Evolutionary conservation across 2,888 invertebrate genomes (phyloP), one percentile per base, ranked within the genome.

Genomic region (Acrobasis repandana): DNA sequence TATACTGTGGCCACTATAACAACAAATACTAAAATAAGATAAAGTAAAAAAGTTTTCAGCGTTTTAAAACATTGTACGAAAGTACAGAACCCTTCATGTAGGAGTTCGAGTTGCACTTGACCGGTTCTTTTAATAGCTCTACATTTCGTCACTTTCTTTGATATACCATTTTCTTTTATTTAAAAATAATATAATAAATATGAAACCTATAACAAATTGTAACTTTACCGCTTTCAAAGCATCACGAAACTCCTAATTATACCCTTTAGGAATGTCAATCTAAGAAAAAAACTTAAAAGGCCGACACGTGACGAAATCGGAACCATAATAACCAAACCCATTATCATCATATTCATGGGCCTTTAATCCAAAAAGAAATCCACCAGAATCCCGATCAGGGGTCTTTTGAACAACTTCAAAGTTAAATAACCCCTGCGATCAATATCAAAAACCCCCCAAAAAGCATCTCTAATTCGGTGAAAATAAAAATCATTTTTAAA

Each of bases 291-390:
- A 75, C 76, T 79, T 79, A 76, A 78, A 85, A 82, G 70, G 72
- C 75, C 75, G 76, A 76, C 82, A 80, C 82, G 86, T 81, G 84
- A 82, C 84, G 77, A 80, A 85, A 85, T 85, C 82, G 76, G 76
- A 71, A 70, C 69, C 67, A 76, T 81, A 86, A 86, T 83, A 82
- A 79, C 82, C 80, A 82, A 75, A 80, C 79, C 81, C 85, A 90
- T 90, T 91, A 90, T 90, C 91, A 91, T 92, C 90, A 91, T 86
- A 90, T 88, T 89, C 92, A 90, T 84, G 85, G 86, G 86, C 77
- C 88, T 87, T 87, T 91, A 92, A 91, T 91, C 90, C 90, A 73
- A 90, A 91, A 90, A 91, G 89, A 90, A 91, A 90, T 90, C 88
- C 89, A 86, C 85, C 89, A 87, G 85, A 89, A 89, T 88, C 88